Base-by-base conservation (phyloP, 2,797 vertebrate genomes). In the Labroides dimidiatus region DNA sequence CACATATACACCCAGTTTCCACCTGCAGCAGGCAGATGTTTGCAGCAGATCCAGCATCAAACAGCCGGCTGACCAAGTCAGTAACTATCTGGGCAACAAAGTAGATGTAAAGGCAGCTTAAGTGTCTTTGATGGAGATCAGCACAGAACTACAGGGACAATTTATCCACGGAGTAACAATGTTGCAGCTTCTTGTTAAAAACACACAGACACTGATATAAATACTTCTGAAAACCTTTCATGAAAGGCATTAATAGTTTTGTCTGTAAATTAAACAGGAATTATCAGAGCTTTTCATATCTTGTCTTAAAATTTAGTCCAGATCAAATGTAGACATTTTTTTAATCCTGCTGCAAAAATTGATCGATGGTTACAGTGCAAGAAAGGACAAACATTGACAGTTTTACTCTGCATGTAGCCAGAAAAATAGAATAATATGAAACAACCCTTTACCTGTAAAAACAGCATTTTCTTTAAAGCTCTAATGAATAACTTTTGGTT, bases 21-120 rank as follows among this genome's bases (percentile, higher is more conserved):
- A 66, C 51, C 27, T 61, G 56, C 27, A 45, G 27, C 49, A 50
- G 53, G 1, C 54, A 64, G 42, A 7, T 64, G 44, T 60, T 72
- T 60, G 12, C 39, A 20, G 19, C 20, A 23, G 10, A 8, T 41
- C 41, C 47, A 10, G 37, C 41, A 52, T n/a, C 30, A 42, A 52
- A 24, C 30, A 0, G 27, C 52, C 41, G 43, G 11, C 10, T 55
- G 44, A n/a, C 14, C 7, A 43, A 56, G n/a, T 16, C 6, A 43
- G 11, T 0, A 1, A 44, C 4, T 41, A 37, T 45, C 0, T 51
- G 4, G 20, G n/a, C 23, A 67, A 21, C 8, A n/a, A 19, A 53
- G 13, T 49, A n/a, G 6, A 54, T 37, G 7, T 39, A 59, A 39
- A 41, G n/a, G 2, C 16, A 33, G 59, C 27, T 37, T 16, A n/a